These are phyloP conservation scores for Irena cyanogastra DNA, from an alignment of 2,113 vertebrate species.

Conservation along the genomic window DNA sequence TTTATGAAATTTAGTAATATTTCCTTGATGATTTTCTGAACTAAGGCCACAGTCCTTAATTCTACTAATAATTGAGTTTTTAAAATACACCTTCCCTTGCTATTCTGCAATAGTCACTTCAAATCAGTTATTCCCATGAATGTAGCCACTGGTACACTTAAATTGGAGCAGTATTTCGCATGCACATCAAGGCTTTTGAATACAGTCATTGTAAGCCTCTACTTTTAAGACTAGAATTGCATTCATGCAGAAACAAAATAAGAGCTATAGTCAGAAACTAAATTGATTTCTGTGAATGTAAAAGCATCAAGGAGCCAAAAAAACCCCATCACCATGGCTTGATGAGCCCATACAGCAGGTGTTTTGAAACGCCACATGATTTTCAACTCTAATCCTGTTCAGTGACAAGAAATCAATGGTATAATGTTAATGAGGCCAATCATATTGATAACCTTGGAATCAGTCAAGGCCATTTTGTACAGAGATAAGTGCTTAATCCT, in stretches of 20 bases:
- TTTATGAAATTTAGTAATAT: not conserved
- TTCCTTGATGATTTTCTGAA: not conserved
- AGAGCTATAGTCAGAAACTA: not conserved
- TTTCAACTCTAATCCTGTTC: not conserved
- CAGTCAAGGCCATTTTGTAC: not conserved
- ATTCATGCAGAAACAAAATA: not conserved
- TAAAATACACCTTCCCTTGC: not conserved
- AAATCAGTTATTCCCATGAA: not conserved
- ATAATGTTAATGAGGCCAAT: constrained; percentile 20
- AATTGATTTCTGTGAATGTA: not conserved
- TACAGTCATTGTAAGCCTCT: not conserved
- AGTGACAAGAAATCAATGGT: not conserved
- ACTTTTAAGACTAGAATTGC: not conserved
- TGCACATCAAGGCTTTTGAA: not conserved
- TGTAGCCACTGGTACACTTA: not conserved
- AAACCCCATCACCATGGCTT: not conserved
- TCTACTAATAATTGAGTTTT: not conserved
- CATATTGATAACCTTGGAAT: not conserved
- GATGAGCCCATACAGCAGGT: constrained; percentile 5
- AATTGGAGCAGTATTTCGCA: not conserved
- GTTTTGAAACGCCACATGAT: not conserved
- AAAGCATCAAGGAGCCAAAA: not conserved
- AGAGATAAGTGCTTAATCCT: not conserved
- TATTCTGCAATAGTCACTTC: not conserved
- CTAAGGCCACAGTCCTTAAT: not conserved